Base-by-base conservation (phyloP, 2,113 vertebrate genomes). In the Malurus elegans region DNA sequence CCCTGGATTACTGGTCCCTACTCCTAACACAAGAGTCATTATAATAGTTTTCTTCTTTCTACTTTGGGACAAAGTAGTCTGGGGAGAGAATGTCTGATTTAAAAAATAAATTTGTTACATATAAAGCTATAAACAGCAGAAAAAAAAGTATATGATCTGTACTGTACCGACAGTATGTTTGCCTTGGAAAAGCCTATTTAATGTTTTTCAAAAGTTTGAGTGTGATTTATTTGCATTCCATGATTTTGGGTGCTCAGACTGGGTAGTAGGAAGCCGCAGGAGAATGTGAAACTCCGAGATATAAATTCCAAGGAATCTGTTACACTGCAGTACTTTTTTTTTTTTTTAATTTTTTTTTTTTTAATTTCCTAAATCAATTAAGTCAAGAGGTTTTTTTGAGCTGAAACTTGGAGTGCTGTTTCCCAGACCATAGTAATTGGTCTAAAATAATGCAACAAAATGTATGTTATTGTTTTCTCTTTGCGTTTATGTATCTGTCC, bases 401-500 rank as follows among this genome's bases (percentile, higher is more conserved):
- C 36, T 79, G 36, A 64, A 67, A 44, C 5, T 60, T 79, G 18
- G 26, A 71, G 20, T 10, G 14, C 38, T 12, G 7, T 40, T 95
- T 87, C n/a, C 5, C 38, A 92, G 57, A 25, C 17, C 4, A 6
- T 40, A 64, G 13, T 44, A 72, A 24, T 6, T 56, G 24, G 11
- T 48, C 4, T 58, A 50, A 84, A 89, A 51, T 62, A 64, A 18
- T 45, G 10, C 17, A 73, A 9, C 10, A 79, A 92, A 42, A 62
- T 26, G 2, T 10, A 58, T 0, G 3, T 57, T 57, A 1, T 18
- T 0, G 0, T 66, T 53, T 95, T 78, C 7, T 75, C 16, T 4
- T 32, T 3, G 1, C 65, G 9, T 82, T 73, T 69, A 16, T 9
- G 9, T 40, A 36, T 34, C 7, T 48, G 8, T 73, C 7, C 32